phyloP scores from a whole-genome alignment of 2,888 invertebrate genomes.

The Dicyrtoma fusca region DNA sequence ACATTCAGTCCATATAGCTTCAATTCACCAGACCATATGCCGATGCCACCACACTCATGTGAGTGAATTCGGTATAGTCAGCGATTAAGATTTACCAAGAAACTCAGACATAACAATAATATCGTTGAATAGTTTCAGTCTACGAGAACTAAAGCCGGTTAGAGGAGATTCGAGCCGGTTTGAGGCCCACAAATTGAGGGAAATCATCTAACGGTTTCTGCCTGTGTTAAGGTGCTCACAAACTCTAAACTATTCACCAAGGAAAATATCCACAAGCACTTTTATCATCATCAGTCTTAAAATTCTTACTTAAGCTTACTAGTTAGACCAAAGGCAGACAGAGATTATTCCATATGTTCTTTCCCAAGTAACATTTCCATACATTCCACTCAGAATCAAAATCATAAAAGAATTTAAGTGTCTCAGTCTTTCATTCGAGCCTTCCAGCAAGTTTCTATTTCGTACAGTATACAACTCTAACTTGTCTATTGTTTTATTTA shows the following conservation, averaged over 20 bases:
- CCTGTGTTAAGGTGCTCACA: not conserved
- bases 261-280: not conserved
- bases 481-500: too few species aligned
- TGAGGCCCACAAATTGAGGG: slow-evolving; percentile 27
- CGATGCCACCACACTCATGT: too few species aligned
- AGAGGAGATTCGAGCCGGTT: slow-evolving; percentile 33
- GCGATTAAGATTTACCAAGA: not conserved
- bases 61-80: not conserved
- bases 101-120: slow-evolving; percentile 5
- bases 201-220: slow-evolving; percentile 31
- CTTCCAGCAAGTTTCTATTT: too few species aligned
- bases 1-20: too few species aligned
- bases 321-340: not conserved
- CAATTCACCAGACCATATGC: too few species aligned
- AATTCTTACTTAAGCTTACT: not conserved
- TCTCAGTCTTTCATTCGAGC: too few species aligned
- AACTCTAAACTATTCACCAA: too few species aligned
- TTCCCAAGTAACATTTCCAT: too few species aligned
- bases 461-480: too few species aligned
- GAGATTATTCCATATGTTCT: too few species aligned
- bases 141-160: slow-evolving; percentile 23
- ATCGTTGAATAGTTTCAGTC: slow-evolving; percentile 6
- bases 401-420: too few species aligned
- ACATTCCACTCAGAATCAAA: too few species aligned
- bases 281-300: not conserved